Base-by-base conservation (phyloP, 2,888 invertebrate genomes). In the Minunthozetes semirufus region DNA sequence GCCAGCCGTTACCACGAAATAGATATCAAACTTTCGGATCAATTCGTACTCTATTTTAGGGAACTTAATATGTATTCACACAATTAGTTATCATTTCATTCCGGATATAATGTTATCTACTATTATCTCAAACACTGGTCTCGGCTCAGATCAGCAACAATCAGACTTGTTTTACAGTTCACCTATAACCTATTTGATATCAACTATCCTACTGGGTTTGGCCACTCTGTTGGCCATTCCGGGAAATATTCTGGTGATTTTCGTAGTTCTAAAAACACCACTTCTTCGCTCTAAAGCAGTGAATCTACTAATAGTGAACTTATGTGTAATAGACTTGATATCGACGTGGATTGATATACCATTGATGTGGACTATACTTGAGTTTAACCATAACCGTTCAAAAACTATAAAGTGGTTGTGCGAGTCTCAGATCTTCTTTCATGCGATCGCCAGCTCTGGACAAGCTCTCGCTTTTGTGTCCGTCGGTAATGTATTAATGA, bases 271-370 rank as follows among this genome's bases (percentile, higher is more conserved):
- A 3, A 72, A 66, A 22, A 75, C 72, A 33, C 75, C 75, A 22
- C 25, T 50, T 15, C 29, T 75, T 2, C 75, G 75, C 4, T 61
- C 61, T 13, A 72, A 72, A 33, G 63, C 72, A 15, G 72, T 72
- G 4, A 75, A 75, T 42, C 19, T 75, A 72, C 50, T 75, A 50
- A 75, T 75, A 22, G 75, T 75, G 1, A 75, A 75, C 50, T 63
- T 75, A 29, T 75, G 75, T 61, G 48, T 75, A 13, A 17, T 61
- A 25, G 75, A 75, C 29, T 46, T 75, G 63, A 46, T 75, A 13
- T 25, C 63, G 11, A 48, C 72, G 0, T 72, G 46, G 33, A 27
- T 75, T 19, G 75, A 75, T 56, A 56, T 75, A 33, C 75, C 75
- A 19, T 56, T 75, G 1, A 72, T 75, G 46, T 75, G 75, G 75